A percentile compares a stretch with the other conserved stretches of the same genome.
These are phyloP conservation scores for Catotricha subobsoleta DNA, from an alignment of 2,888 invertebrate genomes.

Conservation along the genomic window DNA sequence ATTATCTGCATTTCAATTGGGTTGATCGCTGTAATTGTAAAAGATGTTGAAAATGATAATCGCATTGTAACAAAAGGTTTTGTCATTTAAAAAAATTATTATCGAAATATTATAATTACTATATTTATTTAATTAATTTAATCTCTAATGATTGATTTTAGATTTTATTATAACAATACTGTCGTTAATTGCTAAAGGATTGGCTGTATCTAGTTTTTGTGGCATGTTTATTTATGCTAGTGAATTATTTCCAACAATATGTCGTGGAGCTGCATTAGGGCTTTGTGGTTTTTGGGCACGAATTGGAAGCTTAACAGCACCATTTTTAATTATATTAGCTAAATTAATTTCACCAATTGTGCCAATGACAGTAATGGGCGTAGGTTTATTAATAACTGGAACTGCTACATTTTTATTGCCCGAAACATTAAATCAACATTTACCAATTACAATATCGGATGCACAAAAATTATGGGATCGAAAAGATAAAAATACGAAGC, in stretches of 20 bases:
- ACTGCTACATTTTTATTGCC: slow-evolving; percentile 14
- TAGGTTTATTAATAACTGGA: slow-evolving; percentile 12
- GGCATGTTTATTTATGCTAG: slow-evolving; percentile 26
- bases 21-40: too few species aligned
- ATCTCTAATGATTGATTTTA: too few species aligned
- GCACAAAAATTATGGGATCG: slow-evolving; percentile 12
- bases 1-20: slow-evolving; percentile 25
- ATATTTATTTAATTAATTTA: too few species aligned
- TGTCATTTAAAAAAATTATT: too few species aligned
- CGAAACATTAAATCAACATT: slow-evolving; percentile 12
- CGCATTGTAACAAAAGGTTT: too few species aligned
- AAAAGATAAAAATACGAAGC: too few species aligned
- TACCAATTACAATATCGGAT: slow-evolving; percentile 15
- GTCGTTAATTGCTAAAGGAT: slow-evolving; percentile 27
- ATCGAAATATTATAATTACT: too few species aligned
- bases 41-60: too few species aligned
- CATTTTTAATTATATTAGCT: slow-evolving; percentile 24
- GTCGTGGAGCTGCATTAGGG: slow-evolving; percentile 27
- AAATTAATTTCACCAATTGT: slow-evolving; percentile 11
- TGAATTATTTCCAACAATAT: slow-evolving; percentile 27
- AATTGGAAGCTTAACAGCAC: slow-evolving; percentile 31
- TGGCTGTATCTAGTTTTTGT: slow-evolving; percentile 30
- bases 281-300: slow-evolving; percentile 31
- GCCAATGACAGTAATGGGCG: slow-evolving; percentile 13
- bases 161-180: slow-evolving; percentile 15